A percentile compares a stretch with the other conserved stretches of the same genome.
Evolutionary conservation across 2,888 invertebrate species (phyloP).

Genomic region (Tachina fera): DNA sequence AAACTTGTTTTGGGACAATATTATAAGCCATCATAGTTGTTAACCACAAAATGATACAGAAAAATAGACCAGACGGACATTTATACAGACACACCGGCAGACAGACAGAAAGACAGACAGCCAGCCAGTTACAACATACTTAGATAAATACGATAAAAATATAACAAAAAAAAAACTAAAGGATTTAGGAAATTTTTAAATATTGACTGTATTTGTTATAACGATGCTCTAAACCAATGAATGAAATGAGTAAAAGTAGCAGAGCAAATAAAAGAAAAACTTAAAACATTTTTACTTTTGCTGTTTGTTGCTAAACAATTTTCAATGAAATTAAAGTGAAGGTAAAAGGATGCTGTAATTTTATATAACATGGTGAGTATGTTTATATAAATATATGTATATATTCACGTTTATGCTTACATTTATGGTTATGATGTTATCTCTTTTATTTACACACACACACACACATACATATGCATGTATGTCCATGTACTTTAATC

Average conservation of each 20-base stretch:
- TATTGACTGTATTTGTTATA: constrained; percentile 51
- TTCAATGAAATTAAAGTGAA: not conserved
- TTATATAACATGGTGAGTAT: not conserved
- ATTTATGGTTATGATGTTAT: not conserved
- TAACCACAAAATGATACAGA: constrained; percentile 78
- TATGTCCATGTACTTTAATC: not conserved
- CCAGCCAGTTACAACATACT: constrained; percentile 26
- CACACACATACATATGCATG: not conserved
- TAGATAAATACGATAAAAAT: constrained; percentile 26
- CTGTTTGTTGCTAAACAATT: not conserved
- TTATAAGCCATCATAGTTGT: constrained; percentile 79
- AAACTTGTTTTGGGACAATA: constrained; percentile 79
- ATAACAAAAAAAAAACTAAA: constrained; percentile 37
- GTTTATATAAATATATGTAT: not conserved
- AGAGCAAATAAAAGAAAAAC: not conserved
- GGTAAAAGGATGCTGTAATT: constrained; percentile 1
- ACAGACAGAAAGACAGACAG: constrained; percentile 14
- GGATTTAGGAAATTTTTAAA: constrained; percentile 62
- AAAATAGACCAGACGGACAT: constrained; percentile 63
- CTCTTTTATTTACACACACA: not conserved
- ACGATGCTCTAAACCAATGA: not conserved
- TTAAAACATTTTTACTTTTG: not conserved
- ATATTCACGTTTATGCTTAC: constrained; percentile 5
- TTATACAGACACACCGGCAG: constrained; percentile 31
- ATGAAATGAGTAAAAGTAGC: not conserved